Base-by-base conservation (phyloP, 2,113 vertebrate genomes). In the Campylomormyrus tamandua region DNA sequence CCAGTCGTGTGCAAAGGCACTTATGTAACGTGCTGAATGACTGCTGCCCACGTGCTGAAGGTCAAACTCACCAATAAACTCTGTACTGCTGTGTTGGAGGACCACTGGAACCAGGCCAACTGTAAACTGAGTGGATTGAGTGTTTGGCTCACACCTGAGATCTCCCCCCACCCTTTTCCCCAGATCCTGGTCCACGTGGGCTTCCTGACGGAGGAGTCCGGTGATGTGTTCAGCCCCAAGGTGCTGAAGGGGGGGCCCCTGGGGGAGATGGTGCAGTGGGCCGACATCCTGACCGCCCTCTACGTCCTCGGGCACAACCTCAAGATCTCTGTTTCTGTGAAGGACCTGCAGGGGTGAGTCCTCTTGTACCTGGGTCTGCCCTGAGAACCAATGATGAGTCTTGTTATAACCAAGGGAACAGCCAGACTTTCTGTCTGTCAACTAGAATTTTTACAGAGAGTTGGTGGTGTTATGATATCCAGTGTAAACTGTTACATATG, bases 221-320 rank as follows among this genome's bases (percentile, higher is more conserved):
- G 98, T 24, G 98, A 99, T 0, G 97, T 99, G 48, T 99, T 99
- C 96, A 99, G 98, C 88, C 98, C 98, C 0, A 96, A 98, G 90
- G 98, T 99, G 91, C 96, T 99, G 93, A 99, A 99, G 91, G 98
- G 98, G 0, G 98, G 98, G 0, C 98, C 98, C 0, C 94, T 99
- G 92, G 98, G 98, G 0, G 98, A 99, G 96, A 98, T 99, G 98
- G 98, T 99, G 92, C 98, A 99, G 92, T 99, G 98, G 98, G 98
- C 98, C 0, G 98, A 99, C 95, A 98, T 99, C 91, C 95, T 99
- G 91, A 96, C 97, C 0, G 94, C 97, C 10, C 97, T 99, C 50
- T 97, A 98, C 21, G 93, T 99, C 89, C 96, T 99, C 88, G 98
- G 98, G 85, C 98, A 99, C 91, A 94, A 96, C 93, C 95, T 99